Evolutionary conservation across 2,113 vertebrate genomes (phyloP).

Genomic region (Ammospiza nelsoni): DNA sequence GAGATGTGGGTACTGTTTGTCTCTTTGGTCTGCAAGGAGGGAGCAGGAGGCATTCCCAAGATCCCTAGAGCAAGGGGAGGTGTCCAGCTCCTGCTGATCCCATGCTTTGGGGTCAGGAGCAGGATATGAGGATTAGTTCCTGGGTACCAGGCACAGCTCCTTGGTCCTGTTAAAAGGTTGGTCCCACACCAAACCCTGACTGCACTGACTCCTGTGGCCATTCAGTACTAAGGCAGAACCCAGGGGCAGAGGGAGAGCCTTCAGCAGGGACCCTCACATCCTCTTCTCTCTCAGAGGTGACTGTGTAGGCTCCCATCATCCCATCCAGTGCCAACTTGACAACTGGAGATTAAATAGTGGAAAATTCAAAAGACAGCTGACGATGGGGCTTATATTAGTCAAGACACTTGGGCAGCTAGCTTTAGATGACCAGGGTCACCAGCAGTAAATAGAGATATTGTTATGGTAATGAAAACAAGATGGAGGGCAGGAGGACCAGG

Average conservation of each 20-base stretch:
- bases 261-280: neutral
- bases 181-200: neutral
- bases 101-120: neutral
- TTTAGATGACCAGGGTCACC: neutral
- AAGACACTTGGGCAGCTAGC: neutral
- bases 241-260: neutral
- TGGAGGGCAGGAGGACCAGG: neutral
- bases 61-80: neutral
- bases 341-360: constrained; percentile 34
- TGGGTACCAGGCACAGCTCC: neutral
- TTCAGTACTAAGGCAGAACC: neutral
- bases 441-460: constrained; percentile 12
- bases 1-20: neutral
- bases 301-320: neutral
- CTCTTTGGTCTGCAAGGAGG: neutral
- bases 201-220: neutral
- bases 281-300: neutral
- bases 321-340: neutral
- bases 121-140: neutral
- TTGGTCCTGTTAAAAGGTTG: neutral
- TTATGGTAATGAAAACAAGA: neutral
- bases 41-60: neutral
- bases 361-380: constrained; percentile 51
- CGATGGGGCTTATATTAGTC: neutral
- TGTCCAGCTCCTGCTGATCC: neutral